These are phyloP conservation scores for Polyommatus iphigenia DNA, from an alignment of 2,888 invertebrate genomes.

Conservation along the genomic window DNA sequence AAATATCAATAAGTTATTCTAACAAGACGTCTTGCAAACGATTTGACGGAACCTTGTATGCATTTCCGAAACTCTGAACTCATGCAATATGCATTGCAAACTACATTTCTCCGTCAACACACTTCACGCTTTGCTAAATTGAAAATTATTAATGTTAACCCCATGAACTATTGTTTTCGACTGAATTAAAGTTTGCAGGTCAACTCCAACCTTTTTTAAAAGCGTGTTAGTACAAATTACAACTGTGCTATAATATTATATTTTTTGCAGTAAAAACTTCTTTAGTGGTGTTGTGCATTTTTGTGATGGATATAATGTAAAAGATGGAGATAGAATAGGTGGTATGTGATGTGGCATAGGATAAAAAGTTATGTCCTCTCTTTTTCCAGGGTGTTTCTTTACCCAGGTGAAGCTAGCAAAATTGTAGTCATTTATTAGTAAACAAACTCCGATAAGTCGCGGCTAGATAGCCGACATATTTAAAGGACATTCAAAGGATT, in stretches of 20 bases:
- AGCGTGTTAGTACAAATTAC: no score
- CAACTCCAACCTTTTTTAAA: neutral
- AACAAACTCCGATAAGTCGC: no score
- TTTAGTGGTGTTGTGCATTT: no score
- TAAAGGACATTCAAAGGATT: neutral
- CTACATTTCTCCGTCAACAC: slow-evolving; percentile 27
- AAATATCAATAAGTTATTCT: slow-evolving; percentile 34
- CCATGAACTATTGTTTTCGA: neutral
- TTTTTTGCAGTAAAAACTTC: no score
- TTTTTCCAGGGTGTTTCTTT: no score
- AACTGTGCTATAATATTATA: no score
- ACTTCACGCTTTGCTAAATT: slow-evolving; percentile 25
- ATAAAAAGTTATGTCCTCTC: no score
- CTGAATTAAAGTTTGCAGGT: neutral
- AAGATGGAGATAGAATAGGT: no score
- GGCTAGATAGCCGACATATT: neutral
- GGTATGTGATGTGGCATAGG: no score
- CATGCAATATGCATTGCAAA: slow-evolving; percentile 40
- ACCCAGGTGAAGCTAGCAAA: no score
- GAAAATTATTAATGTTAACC: slow-evolving; percentile 18
- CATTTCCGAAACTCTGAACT: slow-evolving; percentile 33
- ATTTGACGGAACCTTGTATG: slow-evolving; percentile 38
- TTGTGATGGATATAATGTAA: no score
- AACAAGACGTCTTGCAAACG: slow-evolving; percentile 38
- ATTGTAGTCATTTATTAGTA: no score